Conservation (phyloP, 2,888 invertebrate genomes). For the Copidosoma aretas region DNA sequence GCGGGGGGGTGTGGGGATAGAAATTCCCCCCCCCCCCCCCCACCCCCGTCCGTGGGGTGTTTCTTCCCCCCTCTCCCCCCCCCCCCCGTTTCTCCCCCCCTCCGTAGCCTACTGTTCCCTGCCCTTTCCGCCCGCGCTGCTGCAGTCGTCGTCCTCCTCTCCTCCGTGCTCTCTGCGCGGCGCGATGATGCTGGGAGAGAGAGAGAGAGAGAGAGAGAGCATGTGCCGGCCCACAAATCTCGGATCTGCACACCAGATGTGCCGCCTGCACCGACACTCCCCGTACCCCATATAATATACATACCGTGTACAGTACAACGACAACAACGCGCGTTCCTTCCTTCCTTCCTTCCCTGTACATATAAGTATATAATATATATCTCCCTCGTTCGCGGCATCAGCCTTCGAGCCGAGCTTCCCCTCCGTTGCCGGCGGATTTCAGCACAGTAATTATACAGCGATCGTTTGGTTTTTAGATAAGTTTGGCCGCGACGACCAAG, state of each 20-base stretch:
- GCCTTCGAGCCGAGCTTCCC: too few species aligned
- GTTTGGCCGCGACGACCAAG: too few species aligned
- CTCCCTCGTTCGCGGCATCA: too few species aligned
- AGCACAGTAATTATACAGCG: too few species aligned
- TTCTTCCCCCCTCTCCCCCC: not conserved
- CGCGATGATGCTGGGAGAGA: not conserved
- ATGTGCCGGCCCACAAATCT: slow-evolving; percentile 28
- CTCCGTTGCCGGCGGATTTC: too few species aligned
- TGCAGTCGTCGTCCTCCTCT: too few species aligned
- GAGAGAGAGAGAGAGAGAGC: not conserved
- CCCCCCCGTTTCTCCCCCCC: not conserved
- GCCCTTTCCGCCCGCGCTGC: not conserved
- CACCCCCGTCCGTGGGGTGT: too few species aligned
- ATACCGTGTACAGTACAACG: too few species aligned
- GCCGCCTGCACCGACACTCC: slow-evolving; percentile 2
- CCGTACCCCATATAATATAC: not conserved
- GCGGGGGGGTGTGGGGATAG: too few species aligned
- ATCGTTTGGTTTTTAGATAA: too few species aligned
- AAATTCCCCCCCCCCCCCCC: too few species aligned
- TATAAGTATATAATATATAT: too few species aligned
- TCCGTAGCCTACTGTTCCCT: not conserved
- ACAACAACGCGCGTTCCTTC: not conserved
- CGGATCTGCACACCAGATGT: slow-evolving; percentile 40
- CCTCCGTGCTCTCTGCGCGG: not conserved
- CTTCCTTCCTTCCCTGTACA: not conserved